Conservation (phyloP, 2,113 vertebrate genomes). For the Antechinus flavipes region DNA sequence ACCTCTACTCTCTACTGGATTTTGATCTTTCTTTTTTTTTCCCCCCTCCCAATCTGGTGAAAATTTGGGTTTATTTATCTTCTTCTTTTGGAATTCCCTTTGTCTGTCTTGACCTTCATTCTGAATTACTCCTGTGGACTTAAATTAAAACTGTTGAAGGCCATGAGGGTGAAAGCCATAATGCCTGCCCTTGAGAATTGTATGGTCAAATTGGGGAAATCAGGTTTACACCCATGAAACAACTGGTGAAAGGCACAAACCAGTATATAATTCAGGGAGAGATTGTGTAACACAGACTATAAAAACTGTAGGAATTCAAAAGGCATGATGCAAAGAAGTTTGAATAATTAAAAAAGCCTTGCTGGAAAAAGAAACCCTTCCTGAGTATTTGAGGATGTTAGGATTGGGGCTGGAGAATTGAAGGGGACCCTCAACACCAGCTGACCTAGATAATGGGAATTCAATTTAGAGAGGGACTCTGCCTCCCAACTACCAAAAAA, state of each 20-base stretch:
- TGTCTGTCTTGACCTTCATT: neutral
- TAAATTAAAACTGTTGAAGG: neutral
- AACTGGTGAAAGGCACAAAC: neutral
- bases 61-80: neutral
- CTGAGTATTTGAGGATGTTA: neutral
- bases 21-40: neutral
- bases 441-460: neutral
- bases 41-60: neutral
- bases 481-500: neutral
- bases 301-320: neutral
- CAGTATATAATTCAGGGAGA: neutral
- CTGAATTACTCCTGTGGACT: neutral
- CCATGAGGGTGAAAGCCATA: neutral
- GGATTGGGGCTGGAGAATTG: neutral
- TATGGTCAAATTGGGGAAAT: conserved; percentile 15
- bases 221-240: neutral
- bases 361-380: neutral
- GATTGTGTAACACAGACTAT: neutral
- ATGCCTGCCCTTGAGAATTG: neutral
- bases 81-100: neutral
- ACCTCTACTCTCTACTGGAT: neutral
- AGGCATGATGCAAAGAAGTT: neutral
- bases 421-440: neutral
- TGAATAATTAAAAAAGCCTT: neutral
- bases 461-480: neutral